Conservation (phyloP, 2,888 invertebrate genomes). For the Callyntrura guangdongensis region DNA sequence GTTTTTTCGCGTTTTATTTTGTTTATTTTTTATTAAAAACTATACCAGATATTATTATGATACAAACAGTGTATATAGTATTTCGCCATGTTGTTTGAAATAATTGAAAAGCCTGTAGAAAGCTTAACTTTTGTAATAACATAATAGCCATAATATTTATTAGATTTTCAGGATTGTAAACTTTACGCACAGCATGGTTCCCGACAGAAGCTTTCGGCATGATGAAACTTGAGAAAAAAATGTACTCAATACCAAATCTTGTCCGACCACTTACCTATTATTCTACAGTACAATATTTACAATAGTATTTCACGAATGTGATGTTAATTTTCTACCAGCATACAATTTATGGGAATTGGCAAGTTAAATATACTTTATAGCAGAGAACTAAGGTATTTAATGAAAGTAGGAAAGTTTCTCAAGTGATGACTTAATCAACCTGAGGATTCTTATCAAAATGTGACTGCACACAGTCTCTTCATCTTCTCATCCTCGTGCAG, state of each 20-base stretch:
- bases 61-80: background rate
- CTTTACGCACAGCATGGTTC: constrained; percentile 56
- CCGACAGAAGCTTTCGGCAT: constrained; percentile 73
- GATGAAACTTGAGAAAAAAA: constrained; percentile 30
- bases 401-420: background rate
- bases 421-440: constrained; percentile 46
- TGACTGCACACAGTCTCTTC: background rate
- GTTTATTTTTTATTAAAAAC: background rate
- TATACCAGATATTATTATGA: background rate
- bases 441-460: background rate
- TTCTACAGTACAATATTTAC: constrained; percentile 28
- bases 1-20: background rate
- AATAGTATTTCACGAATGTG: constrained; percentile 9
- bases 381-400: too few species aligned
- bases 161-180: constrained; percentile 64
- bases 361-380: background rate
- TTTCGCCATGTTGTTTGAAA: background rate
- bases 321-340: constrained; percentile 36
- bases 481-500: background rate
- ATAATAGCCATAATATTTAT: constrained; percentile 66
- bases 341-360: constrained; percentile 32
- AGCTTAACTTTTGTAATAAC: background rate
- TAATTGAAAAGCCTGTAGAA: constrained; percentile 6
- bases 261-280: constrained; percentile 54
- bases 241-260: constrained; percentile 59